phyloP scores from a whole-genome alignment of 2,113 vertebrate species.

The Poeciliopsis occidentalis region DNA sequence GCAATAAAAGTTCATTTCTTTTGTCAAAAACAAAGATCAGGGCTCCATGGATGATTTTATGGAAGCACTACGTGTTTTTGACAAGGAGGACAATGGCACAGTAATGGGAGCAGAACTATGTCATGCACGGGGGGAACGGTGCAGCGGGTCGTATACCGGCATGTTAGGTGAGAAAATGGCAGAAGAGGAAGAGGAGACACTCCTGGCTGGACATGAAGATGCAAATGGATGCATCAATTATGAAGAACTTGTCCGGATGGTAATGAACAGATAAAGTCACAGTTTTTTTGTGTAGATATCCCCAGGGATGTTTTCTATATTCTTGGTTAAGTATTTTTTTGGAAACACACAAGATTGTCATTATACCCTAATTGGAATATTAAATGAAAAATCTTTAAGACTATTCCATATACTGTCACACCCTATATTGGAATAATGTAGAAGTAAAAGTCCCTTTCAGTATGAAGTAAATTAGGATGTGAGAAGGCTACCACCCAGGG shows the following conservation, averaged over 20 bases:
- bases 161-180: conserved; percentile 92
- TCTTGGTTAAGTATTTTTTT: conserved; percentile 17
- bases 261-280: too few relatives aligned
- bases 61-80: too few relatives aligned
- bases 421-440: conserved; percentile 70
- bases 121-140: too few relatives aligned
- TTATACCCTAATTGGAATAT: conserved; percentile 45
- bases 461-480: conserved; percentile 70
- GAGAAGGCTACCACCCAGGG: conserved; percentile 68
- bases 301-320: conserved; percentile 13
- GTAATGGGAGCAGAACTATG: too few relatives aligned
- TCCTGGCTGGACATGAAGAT: conserved; percentile 92
- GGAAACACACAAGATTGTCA: conserved; percentile 16
- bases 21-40: too few relatives aligned
- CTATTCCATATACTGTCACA: conserved; percentile 47
- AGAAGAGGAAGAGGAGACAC: conserved; percentile 92
- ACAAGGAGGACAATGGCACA: too few relatives aligned
- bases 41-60: too few relatives aligned
- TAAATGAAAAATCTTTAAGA: conserved; percentile 38
- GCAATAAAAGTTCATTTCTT: too few relatives aligned
- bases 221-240: conserved; percentile 96
- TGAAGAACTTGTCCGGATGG: conserved; percentile 73
- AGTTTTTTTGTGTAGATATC: too few relatives aligned
- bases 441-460: conserved; percentile 68
- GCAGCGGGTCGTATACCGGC: too few relatives aligned